Conservation (phyloP, 2,113 vertebrate genomes). For the Laterallus jamaicensis region DNA sequence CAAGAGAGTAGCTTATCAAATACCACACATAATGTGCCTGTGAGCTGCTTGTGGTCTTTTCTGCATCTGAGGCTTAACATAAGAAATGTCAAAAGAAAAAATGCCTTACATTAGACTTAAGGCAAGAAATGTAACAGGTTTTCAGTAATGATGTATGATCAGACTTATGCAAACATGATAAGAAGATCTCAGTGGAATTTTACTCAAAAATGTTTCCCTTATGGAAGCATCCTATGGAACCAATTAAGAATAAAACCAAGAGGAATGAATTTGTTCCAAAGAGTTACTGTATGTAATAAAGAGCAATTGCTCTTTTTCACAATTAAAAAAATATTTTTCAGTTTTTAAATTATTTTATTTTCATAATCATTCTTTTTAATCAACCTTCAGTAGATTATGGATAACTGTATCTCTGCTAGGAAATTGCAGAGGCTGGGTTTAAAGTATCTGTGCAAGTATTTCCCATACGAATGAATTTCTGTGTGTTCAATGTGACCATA, state of each 20-base stretch:
- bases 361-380: neutral
- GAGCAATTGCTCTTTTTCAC: conserved; percentile 3
- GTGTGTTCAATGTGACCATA: neutral
- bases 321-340: too few relatives aligned
- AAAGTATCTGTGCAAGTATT: neutral
- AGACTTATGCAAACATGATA: neutral
- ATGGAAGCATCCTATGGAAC: neutral
- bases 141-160: neutral
- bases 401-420: neutral
- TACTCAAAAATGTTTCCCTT: neutral
- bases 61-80: neutral
- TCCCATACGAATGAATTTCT: neutral
- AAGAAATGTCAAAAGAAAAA: neutral
- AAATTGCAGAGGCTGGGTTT: neutral
- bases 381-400: neutral
- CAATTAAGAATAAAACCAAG: conserved; percentile 4
- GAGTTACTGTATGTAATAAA: neutral
- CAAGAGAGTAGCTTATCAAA: neutral
- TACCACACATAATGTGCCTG: neutral
- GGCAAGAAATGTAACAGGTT: neutral
- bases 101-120: neutral
- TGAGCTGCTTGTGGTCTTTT: neutral
- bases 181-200: conserved; percentile 3
- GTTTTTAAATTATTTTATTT: too few relatives aligned
- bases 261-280: neutral